Evolutionary conservation across 1,140 invertebrate genomes (phyloP).

Genomic region (Eumaeus atala): DNA sequence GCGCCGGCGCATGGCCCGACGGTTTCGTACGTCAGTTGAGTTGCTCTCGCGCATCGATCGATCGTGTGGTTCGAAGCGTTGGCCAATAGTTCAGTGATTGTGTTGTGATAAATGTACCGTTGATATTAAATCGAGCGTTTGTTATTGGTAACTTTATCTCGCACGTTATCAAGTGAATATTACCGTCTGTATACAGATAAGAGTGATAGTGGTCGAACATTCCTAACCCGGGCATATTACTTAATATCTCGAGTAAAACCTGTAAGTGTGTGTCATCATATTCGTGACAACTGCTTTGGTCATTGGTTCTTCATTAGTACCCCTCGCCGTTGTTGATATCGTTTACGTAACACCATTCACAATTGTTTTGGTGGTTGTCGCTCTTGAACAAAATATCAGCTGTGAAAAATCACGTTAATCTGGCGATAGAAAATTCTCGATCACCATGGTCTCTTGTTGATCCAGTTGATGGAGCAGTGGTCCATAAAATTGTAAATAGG

Average conservation of each 20-base stretch:
- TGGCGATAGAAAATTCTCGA: too few relatives aligned
- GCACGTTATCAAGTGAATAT: slow-evolving; percentile 20
- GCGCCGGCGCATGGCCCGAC: slow-evolving; percentile 55
- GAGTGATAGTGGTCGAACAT: slow-evolving; percentile 54
- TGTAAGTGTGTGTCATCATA: slow-evolving; percentile 14
- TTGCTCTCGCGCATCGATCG: slow-evolving; percentile 63
- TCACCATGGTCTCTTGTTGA: too few relatives aligned
- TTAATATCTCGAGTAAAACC: slow-evolving; percentile 12
- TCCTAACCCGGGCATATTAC: slow-evolving; percentile 26
- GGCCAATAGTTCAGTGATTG: slow-evolving; percentile 13
- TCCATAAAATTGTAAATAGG: too few relatives aligned
- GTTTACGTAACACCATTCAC: not conserved
- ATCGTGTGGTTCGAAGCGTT: slow-evolving; percentile 22
- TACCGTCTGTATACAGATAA: slow-evolving; percentile 34
- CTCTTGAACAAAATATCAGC: too few relatives aligned
- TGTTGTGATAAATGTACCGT: not conserved
- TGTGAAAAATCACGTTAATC: too few relatives aligned
- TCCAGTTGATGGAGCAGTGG: too few relatives aligned
- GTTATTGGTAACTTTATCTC: slow-evolving; percentile 14
- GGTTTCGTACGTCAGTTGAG: slow-evolving; percentile 59
- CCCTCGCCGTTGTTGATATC: not conserved
- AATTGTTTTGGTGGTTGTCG: too few relatives aligned
- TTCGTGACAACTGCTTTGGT: slow-evolving; percentile 6
- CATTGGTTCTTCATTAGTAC: slow-evolving; percentile 7
- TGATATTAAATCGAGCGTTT: slow-evolving; percentile 4